Base-by-base conservation (phyloP, 2,797 vertebrate genomes). In the Sebastiscus albofasciatus region DNA sequence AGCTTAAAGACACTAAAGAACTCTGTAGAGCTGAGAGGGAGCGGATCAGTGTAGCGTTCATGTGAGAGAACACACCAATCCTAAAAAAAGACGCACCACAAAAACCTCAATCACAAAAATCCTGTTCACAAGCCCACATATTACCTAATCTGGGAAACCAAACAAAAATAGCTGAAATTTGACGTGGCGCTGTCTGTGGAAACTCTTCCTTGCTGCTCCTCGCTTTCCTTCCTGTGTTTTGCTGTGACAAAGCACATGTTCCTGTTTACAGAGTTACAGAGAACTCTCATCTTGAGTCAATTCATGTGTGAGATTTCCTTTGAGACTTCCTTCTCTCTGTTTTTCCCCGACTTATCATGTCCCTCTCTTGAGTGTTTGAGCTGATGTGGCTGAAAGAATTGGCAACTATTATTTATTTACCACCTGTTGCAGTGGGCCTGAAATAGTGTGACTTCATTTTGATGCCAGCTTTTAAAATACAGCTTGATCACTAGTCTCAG, bases 241-340 rank as follows among this genome's bases (percentile, higher is more conserved):
- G 52, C 61, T 76, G 60, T 49, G 70, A 81, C 76, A 55, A 71
- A 49, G 64, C 42, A 54, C 74, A n/a, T 1, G 13, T 74, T 83
- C 72, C 75, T 70, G 79, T 84, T 80, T 70, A 71, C 80, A 65
- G 20, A 67, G 33, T 60, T 16, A 24, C 24, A 24, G 24, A 27
- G 29, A 60, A 75, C 70, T 84, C 55, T 26, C 67, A 59, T 79
- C 61, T 80, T 20, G 42, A 72, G 68, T 61, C 49, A 67, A 67
- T 27, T 82, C 69, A 56, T 72, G 69, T 72, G 84, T 77, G 81
- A 80, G 58, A 77, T 82, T 89, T 86, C 88, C 84, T 87, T 55
- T 72, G 83, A 83, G 79, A 65, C 73, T 83, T 87, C 77, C 78
- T 68, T 54, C 24, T 12, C 65, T 39, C 20, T 39, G 66, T 60